Evolutionary conservation across 2,888 invertebrate species (phyloP), one percentile per base, ranked within the genome.

Genomic region (Bruchidius siliquastri): DNA sequence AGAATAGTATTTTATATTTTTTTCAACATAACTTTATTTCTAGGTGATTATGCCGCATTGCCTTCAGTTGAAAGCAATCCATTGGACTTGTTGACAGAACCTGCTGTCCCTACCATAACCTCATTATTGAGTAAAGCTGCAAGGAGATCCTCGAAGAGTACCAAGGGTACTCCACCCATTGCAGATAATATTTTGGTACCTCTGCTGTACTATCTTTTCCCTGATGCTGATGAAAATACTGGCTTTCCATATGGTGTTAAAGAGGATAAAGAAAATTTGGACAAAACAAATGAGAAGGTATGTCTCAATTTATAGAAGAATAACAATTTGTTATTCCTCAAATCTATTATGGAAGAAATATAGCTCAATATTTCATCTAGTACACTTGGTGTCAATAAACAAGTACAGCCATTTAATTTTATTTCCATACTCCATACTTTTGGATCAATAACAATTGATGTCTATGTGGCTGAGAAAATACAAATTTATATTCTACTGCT

Each of bases 171-270:
- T 74, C 94, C 95, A 0, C 96, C 96, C 0, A 91, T 97, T 81
- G 88, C 92, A 20, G 93, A 93, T 81, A 92, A 93, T 32, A 88
- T 93, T 76, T 86, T 97, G 67, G 91, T 92, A 84, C 90, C 93
- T 68, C 90, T 97, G 79, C 85, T 97, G 71, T 93, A 93, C 83
- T 96, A 92, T 85, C 87, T 97, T 22, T 97, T 97, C 84, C 97
- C 97, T 72, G 96, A 97, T 89, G 95, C 96, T 73, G 92, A 94
- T 78, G 90, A 91, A 74, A 89, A 91, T 75, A 85, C 89, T 74
- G 88, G 85, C 70, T 89, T 87, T 84, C 88, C 88, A 1, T 92
- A 92, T 82, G 86, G 87, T 68, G 85, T 87, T 68, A 83, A 86
- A 68, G 84, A 88, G 49, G 88, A 88, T 77, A 84, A 88, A 30